phyloP scores from a whole-genome alignment of 2,113 vertebrate species.

The Athene cunicularia region DNA sequence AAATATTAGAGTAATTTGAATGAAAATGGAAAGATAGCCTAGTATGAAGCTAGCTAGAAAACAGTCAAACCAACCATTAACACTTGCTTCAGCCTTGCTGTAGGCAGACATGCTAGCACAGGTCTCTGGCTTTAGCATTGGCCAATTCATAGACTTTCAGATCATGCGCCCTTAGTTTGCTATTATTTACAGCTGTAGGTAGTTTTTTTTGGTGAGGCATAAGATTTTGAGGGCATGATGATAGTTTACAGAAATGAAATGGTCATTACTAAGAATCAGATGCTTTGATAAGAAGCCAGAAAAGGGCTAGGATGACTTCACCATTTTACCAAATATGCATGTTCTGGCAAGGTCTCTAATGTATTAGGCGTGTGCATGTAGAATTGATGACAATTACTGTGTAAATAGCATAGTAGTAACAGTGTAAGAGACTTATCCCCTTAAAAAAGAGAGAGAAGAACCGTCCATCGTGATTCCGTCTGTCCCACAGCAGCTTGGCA shows the following conservation, averaged over 20 bases:
- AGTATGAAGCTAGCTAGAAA: neutral
- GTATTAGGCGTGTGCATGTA: neutral
- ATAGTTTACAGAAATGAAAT: neutral
- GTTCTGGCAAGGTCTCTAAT: neutral
- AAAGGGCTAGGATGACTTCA: neutral
- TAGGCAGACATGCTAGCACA: too few species aligned
- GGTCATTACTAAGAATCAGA: neutral
- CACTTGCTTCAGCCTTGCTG: neutral
- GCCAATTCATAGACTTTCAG: neutral
- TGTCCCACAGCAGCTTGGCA: neutral
- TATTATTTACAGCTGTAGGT: neutral
- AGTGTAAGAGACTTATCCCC: neutral
- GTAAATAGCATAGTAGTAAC: neutral
- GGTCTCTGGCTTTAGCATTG: neutral
- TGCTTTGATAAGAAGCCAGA: neutral
- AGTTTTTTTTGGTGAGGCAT: neutral
- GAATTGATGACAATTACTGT: neutral
- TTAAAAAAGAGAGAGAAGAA: neutral
- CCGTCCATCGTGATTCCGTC: accelerated
- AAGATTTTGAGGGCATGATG: neutral
- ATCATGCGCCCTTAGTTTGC: neutral
- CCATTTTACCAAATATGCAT: neutral
- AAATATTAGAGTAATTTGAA: neutral
- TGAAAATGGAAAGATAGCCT: neutral
- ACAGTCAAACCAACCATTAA: neutral